phyloP scores from a whole-genome alignment of 2,888 invertebrate genomes.

The Eilema caniola region DNA sequence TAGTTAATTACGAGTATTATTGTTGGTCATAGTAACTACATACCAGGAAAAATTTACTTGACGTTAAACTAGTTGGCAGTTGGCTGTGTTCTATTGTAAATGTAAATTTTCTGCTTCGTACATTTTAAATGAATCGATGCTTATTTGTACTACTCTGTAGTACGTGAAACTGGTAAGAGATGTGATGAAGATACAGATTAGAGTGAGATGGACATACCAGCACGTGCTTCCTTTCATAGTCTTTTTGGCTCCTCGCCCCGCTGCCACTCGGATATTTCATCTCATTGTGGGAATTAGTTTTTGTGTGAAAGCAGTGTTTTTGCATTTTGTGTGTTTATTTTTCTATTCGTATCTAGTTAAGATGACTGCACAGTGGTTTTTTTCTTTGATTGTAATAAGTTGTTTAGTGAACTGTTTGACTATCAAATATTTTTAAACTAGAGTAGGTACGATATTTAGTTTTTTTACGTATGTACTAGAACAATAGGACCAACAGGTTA shows the following conservation, averaged over 20 bases:
- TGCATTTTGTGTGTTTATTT: constrained; percentile 39
- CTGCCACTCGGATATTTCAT: constrained; percentile 78
- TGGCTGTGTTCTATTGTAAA: neutral
- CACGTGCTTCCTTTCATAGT: constrained; percentile 84
- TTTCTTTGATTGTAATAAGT: neutral
- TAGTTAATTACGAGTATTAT: constrained; percentile 4
- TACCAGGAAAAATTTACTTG: neutral
- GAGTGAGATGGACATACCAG: constrained; percentile 67
- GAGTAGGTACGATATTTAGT: no score
- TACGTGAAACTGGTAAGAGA: constrained; percentile 38
- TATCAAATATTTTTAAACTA: no score
- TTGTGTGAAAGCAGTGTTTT: constrained; percentile 58
- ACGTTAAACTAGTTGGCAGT: neutral
- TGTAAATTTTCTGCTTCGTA: constrained; percentile 13
- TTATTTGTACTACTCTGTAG: constrained; percentile 43
- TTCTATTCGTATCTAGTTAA: constrained; percentile 16
- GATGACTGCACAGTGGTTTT: no score
- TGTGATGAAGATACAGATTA: constrained; percentile 56
- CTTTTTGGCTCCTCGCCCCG: constrained; percentile 77
- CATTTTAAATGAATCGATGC: neutral
- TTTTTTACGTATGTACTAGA: no score
- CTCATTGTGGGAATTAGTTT: constrained; percentile 78
- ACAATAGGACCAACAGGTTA: no score
- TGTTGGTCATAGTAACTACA: neutral
- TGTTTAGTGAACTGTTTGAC: neutral